A percentile compares a stretch with the other conserved stretches of the same genome.
Conservation (phyloP, 2,888 invertebrate species). For the Podotricha telesiphe region DNA sequence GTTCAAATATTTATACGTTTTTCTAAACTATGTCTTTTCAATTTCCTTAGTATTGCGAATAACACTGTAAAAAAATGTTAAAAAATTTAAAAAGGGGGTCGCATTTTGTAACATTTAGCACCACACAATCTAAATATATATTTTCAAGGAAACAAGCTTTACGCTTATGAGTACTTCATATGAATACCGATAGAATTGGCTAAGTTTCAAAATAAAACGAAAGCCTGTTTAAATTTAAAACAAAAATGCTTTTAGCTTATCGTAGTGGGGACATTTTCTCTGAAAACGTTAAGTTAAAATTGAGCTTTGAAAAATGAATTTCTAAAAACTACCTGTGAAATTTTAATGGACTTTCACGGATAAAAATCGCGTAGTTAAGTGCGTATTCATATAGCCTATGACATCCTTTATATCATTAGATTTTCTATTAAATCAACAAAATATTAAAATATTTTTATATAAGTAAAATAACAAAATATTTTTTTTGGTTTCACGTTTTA, state of each 20-base stretch:
- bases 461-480: no score
- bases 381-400: neutral
- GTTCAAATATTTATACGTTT: no score
- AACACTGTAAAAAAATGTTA: no score
- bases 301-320: conserved; percentile 14
- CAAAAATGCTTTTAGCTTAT: conserved; percentile 33
- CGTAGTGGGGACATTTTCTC: neutral
- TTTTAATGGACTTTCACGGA: conserved; percentile 7
- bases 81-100: no score
- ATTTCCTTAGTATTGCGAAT: no score
- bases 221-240: conserved; percentile 11
- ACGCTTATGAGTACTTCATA: neutral
- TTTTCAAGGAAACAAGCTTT: no score
- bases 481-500: no score
- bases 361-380: neutral
- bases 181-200: conserved; percentile 19
- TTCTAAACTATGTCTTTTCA: no score
- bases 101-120: no score
- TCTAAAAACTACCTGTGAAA: neutral
- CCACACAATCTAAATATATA: no score
- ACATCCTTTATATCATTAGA: neutral
- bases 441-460: no score
- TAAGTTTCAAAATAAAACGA: conserved; percentile 17
- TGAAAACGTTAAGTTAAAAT: conserved; percentile 1
- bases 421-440: neutral